Evolutionary conservation across 2,797 vertebrate species (phyloP).

Genomic region (Coregonus suidteri): DNA sequence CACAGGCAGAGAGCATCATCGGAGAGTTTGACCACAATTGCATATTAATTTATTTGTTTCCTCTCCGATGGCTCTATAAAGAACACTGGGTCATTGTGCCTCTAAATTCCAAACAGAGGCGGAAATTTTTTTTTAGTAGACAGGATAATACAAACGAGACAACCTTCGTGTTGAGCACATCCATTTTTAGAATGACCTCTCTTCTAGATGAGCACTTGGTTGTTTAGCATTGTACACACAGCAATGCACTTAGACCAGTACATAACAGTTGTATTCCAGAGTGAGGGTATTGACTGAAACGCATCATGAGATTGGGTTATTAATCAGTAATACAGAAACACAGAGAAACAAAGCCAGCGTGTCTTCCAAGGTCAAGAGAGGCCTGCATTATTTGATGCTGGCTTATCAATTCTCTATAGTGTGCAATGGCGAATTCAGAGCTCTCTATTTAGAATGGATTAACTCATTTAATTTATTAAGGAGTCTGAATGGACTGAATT

Average conservation of each 20-base stretch:
- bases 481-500: slow-evolving; percentile 23
- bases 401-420: slow-evolving; percentile 38
- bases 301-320: not conserved
- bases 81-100: not conserved
- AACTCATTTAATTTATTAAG: slow-evolving; percentile 36
- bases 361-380: slow-evolving; percentile 7
- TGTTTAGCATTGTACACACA: not conserved
- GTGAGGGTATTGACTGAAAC: not conserved
- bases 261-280: not conserved
- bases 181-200: not conserved
- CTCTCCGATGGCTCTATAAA: not conserved
- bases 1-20: slow-evolving; percentile 1
- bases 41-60: slow-evolving; percentile 8
- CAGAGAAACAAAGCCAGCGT: not conserved
- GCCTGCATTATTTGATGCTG: slow-evolving; percentile 32
- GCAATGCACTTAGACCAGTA: not conserved
- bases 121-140: too few relatives aligned
- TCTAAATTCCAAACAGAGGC: not conserved
- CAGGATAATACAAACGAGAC: not conserved
- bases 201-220: not conserved
- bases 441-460: slow-evolving; percentile 40
- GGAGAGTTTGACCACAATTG: slow-evolving; percentile 8
- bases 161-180: not conserved
- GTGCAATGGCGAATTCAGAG: slow-evolving; percentile 22
- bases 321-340: not conserved